Percentiles rank a stretch among this genome's conserved stretches.
Conservation (phyloP, 92 coral and sea anemone species). For the Palythoa grandiflora region DNA sequence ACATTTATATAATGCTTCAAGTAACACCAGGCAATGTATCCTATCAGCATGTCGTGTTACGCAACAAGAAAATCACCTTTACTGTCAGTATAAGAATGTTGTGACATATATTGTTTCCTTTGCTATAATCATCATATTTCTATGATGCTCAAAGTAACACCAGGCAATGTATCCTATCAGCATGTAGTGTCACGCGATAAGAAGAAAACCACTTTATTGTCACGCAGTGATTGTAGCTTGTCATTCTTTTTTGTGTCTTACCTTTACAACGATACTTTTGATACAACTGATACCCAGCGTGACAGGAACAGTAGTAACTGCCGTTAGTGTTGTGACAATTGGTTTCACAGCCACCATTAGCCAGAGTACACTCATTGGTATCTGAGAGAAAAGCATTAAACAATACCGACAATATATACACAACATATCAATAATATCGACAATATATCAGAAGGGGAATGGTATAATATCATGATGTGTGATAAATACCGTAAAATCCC, state of each 20-base stretch:
- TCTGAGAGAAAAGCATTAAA: slow-evolving; percentile 31
- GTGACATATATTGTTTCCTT: too few species aligned
- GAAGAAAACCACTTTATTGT: too few species aligned
- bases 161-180: background rate
- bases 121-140: too few species aligned
- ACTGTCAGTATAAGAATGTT: too few species aligned
- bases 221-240: background rate
- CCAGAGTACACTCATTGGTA: slow-evolving; percentile 74
- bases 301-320: slow-evolving; percentile 81
- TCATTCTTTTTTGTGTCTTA: slow-evolving; percentile 28
- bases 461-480: too few species aligned
- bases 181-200: background rate
- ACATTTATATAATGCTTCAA: background rate
- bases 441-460: background rate
- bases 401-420: background rate
- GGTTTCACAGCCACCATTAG: slow-evolving; percentile 82
- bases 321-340: slow-evolving; percentile 81
- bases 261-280: slow-evolving; percentile 66
- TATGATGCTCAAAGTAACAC: background rate
- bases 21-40: background rate
- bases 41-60: background rate
- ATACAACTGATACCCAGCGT: slow-evolving; percentile 69
- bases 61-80: background rate
- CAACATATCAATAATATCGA: background rate
- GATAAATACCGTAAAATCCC: too few species aligned